Evolutionary conservation across 2,888 invertebrate genomes (phyloP), one percentile per base, ranked within the genome.

Genomic region (Athalia cordata): DNA sequence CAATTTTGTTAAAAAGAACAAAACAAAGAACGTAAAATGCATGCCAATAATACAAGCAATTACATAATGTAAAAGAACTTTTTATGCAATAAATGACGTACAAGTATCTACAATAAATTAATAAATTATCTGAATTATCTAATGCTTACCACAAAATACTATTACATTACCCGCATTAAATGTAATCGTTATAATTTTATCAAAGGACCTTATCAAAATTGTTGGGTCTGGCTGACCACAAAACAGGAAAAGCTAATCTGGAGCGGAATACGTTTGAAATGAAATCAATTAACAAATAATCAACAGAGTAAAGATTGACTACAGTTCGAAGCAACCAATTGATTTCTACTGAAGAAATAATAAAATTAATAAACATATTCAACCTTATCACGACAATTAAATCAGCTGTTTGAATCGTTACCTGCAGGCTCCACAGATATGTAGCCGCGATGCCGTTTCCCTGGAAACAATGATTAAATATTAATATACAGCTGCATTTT

Each of bases 1-100:
- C 43, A 59, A 59, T 59, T 59, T 47, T 47, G 11, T 11, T 59
- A 72, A 72, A 72, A 72, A 72, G 45, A 72, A 72, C 5, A n/a
- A 43, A 65, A 65, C 3, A 43, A 65, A 43, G 8, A 68, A 68
- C 68, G 0, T 68, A 68, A 68, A 52, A 55, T 11, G 55, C 68
- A 68, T 68, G 55, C 52, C 11, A 9, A 55, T 68, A 55, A 68
- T 50, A 50, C 50, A 67, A 50, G n/a, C 11, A 3, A 45, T 67
- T 67, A 67, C 50, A 9, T 67, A 67, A 67, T 15, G 50, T 15
- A 67, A 67, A 67, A 49, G 49, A 47, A 8, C 67, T n/a, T 62
- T 0, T 11, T 29, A n/a, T 45, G 3, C 15, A 43, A 64, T 9
- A 64, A 11, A n/a, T 5, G 29, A 29, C 29, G 29, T 29, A 29